Evolutionary conservation across 2,888 invertebrate genomes (phyloP).

Genomic region (Drosophila mayaguana): DNA sequence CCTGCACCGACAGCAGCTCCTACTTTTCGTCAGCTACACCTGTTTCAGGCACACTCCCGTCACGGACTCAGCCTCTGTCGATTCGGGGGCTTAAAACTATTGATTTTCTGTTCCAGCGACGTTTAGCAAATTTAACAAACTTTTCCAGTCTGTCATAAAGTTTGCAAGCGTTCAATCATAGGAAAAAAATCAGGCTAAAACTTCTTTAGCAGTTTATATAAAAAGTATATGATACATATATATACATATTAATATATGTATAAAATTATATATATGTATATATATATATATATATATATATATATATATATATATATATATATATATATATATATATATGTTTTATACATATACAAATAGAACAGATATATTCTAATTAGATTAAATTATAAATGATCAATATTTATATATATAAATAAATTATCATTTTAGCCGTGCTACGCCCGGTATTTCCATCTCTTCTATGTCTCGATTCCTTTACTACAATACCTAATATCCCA

Average conservation of each 20-base stretch:
- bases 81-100: conserved; percentile 38
- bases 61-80: conserved; percentile 5
- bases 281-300: too few relatives aligned
- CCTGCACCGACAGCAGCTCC: conserved; percentile 15
- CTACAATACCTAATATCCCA: background rate
- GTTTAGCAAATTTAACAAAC: conserved; percentile 5
- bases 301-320: too few relatives aligned
- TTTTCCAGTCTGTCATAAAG: conserved; percentile 29
- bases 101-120: conserved; percentile 41
- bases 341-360: too few relatives aligned
- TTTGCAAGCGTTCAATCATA: conserved; percentile 31
- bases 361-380: too few relatives aligned
- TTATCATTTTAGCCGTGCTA: background rate
- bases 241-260: too few relatives aligned
- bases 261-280: too few relatives aligned
- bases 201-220: too few relatives aligned
- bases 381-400: too few relatives aligned
- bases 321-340: too few relatives aligned
- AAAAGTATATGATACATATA: too few relatives aligned
- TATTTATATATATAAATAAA: too few relatives aligned
- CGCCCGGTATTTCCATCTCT: background rate
- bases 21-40: conserved; percentile 16
- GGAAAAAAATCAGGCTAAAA: too few relatives aligned
- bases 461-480: background rate
- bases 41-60: conserved; percentile 17